Evolutionary conservation across 2,888 invertebrate genomes (phyloP).

Genomic region (Drosophila pseudotalamancana): DNA sequence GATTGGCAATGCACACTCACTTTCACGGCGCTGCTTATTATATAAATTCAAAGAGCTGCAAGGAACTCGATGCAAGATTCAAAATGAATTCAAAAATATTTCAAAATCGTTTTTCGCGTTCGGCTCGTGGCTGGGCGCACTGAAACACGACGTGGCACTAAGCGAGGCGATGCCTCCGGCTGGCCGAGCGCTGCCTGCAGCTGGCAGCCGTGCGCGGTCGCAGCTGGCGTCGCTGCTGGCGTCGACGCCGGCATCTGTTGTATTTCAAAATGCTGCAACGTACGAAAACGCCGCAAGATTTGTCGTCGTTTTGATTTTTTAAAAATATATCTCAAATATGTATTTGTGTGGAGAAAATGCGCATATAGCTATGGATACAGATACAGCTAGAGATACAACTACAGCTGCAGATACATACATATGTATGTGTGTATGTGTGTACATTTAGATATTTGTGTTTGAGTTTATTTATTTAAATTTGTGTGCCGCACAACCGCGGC

Average conservation of each 20-base stretch:
- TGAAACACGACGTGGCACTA: constrained; percentile 82
- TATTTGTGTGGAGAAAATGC: constrained; percentile 33
- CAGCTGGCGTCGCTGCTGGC: constrained; percentile 18
- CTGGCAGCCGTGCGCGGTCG: constrained; percentile 27
- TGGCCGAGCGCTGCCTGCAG: constrained; percentile 46
- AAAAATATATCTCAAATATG: constrained; percentile 66
- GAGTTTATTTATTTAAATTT: constrained; percentile 46
- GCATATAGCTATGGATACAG: constrained; percentile 16
- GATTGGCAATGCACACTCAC: too few relatives aligned
- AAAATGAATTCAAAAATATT: constrained; percentile 5
- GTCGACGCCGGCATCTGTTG: constrained; percentile 53
- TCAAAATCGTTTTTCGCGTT: constrained; percentile 43
- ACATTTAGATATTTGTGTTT: constrained; percentile 28
- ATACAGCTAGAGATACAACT: constrained; percentile 6
- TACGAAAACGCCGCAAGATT: constrained; percentile 44
- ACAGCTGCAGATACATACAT: constrained; percentile 32
- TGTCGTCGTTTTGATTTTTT: constrained; percentile 78
- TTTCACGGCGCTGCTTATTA: constrained; percentile 48
- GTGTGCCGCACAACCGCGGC: constrained; percentile 26
- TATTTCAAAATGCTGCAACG: constrained; percentile 70
- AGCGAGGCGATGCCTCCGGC: constrained; percentile 39
- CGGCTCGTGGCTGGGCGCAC: constrained; percentile 68
- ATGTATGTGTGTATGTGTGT: constrained; percentile 10
- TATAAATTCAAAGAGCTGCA: constrained; percentile 29
- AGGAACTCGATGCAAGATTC: constrained; percentile 14